Evolutionary conservation across 2,113 vertebrate genomes (phyloP), one percentile per base, ranked within the genome.

Genomic region (Rhinogobius similis): DNA sequence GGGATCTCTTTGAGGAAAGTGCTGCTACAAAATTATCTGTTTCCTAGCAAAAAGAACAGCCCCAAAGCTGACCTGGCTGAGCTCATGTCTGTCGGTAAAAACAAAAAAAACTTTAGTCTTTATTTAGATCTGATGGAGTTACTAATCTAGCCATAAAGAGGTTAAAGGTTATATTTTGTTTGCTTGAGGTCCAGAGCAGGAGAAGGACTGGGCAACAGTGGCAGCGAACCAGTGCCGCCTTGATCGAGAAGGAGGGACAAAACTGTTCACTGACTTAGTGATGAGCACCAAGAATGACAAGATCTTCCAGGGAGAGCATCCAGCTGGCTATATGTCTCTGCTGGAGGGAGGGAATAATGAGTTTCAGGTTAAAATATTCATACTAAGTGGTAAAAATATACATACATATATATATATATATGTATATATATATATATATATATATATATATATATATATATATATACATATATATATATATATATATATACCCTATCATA

Each of bases 221-320:
- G 94, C 94, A 0, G 89, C 94, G 0, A 90, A 96, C 62, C 97
- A 99, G 91, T 97, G 96, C 89, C 95, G 95, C 20, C 92, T 99
- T 84, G 98, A 99, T 85, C 90, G 94, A 48, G 97, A 98, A 84
- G 98, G 98, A 36, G 96, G 95, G 78, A 98, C 97, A 3, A 96
- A 96, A 79, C 76, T 99, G 75, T 98, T 99, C 72, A 95, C 94
- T 0, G 97, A 99, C 73, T 96, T 99, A 71, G 97, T 99, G 84
- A 99, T 96, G 91, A 98, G 95, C 92, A 94, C 94, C 68, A 99
- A 99, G 92, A 97, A 97, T 0, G 97, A 98, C 83, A 98, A 98
- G 90, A 97, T 99, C 90, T 99, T 99, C 91, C 95, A 95, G n/a
- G 83, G 98, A 98, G 84, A 97, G 97, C 91, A 96, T 99, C 39